A percentile compares a stretch with the other conserved stretches of the same genome.
Evolutionary conservation across 2,797 vertebrate genomes (phyloP).

Genomic region (Aulostomus chinensis): DNA sequence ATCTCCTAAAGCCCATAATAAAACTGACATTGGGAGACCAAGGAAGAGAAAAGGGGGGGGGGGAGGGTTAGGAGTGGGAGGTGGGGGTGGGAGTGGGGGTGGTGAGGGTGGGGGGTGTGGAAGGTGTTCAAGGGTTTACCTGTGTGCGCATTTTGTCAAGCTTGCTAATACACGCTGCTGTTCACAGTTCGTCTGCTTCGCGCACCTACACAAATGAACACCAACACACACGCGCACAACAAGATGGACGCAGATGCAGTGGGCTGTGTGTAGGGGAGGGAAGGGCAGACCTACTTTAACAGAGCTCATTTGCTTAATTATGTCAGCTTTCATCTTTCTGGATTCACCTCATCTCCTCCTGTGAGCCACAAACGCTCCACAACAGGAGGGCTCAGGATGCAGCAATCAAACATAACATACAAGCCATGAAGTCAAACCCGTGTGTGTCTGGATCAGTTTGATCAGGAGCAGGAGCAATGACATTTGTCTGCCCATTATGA

Average conservation of each 20-base stretch:
- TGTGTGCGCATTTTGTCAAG: slow-evolving; percentile 65
- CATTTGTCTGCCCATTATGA: no score
- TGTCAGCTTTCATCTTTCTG: slow-evolving; percentile 47
- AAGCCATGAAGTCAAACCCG: no score
- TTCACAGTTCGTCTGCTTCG: slow-evolving; percentile 29
- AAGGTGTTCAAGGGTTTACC: slow-evolving; percentile 29
- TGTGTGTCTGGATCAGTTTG: no score
- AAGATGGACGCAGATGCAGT: neutral
- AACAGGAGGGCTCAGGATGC: no score
- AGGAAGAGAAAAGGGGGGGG: no score
- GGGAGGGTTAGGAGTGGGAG: no score
- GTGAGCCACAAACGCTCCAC: no score
- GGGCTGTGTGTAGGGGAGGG: slow-evolving; percentile 58
- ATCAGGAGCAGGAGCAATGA: no score
- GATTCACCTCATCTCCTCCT: no score
- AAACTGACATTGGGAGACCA: slow-evolving; percentile 82
- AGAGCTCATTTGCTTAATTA: slow-evolving; percentile 59
- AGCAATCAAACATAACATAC: no score
- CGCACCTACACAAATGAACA: slow-evolving; percentile 26
- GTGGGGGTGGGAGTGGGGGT: no score
- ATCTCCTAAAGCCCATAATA: slow-evolving; percentile 86
- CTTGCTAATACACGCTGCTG: slow-evolving; percentile 34
- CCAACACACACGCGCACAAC: slow-evolving; percentile 8
- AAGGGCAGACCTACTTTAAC: slow-evolving; percentile 63
- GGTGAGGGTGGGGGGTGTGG: no score